Percentiles rank a stretch among this genome's conserved stretches.
These are phyloP conservation scores for Phymanthus crucifer DNA, from an alignment of 92 coral and sea anemone genomes.

Conservation along the genomic window DNA sequence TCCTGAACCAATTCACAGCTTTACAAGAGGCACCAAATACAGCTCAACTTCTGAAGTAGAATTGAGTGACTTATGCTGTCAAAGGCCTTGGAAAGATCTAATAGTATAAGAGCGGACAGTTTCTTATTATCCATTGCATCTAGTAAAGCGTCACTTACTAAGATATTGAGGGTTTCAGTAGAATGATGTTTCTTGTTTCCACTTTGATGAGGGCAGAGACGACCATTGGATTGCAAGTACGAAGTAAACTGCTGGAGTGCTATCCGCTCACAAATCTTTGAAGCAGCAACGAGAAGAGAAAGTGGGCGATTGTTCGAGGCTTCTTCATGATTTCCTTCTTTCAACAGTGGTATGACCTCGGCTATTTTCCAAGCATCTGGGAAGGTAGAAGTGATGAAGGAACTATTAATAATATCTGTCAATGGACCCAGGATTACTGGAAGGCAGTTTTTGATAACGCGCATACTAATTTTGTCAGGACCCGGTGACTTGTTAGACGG, in stretches of 20 bases:
- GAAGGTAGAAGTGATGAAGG: conserved; percentile 43
- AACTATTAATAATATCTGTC: conserved; percentile 44
- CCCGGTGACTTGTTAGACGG: conserved; percentile 59
- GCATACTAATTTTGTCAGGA: conserved; percentile 47
- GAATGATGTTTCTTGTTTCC: conserved; percentile 1
- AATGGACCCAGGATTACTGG: conserved; percentile 53
- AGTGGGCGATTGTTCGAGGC: conserved; percentile 3
- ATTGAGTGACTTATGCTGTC: not conserved
- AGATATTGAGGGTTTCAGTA: conserved; percentile 11
- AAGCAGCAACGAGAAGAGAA: not conserved
- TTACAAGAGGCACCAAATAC: conserved; percentile 14
- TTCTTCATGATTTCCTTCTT: not conserved
- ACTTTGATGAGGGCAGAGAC: not conserved
- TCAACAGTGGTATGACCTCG: conserved; percentile 52
- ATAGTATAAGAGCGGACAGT: not conserved
- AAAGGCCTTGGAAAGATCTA: conserved; percentile 20
- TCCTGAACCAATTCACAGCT: conserved; percentile 28
- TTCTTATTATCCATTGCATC: conserved; percentile 18
- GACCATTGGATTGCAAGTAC: not conserved
- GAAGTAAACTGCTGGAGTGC: not conserved
- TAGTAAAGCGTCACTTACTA: not conserved
- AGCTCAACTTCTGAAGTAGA: not conserved
- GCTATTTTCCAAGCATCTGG: conserved; percentile 51
- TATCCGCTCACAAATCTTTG: conserved; percentile 15
- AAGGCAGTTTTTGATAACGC: conserved; percentile 46